A percentile compares a stretch with the other conserved stretches of the same genome.
These are phyloP conservation scores for Nothobranchius kuhntae DNA, from an alignment of 2,113 vertebrate genomes.

Conservation along the genomic window DNA sequence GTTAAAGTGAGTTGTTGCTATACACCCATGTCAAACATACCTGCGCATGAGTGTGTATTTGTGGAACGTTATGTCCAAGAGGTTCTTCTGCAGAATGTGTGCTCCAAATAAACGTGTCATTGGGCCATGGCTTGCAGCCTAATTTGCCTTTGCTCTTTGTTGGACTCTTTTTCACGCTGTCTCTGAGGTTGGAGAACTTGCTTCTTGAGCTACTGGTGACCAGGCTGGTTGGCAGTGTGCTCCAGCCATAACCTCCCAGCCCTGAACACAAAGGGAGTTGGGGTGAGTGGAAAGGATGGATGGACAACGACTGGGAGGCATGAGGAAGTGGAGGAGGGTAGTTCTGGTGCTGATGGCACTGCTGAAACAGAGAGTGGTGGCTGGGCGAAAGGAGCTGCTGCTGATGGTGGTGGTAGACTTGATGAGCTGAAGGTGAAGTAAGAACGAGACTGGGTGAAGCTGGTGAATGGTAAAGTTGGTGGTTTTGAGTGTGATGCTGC, in stretches of 20 bases:
- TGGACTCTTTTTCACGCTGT: conserved; percentile 86
- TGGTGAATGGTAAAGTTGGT: conserved; percentile 28
- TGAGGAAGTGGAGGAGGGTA: conserved; percentile 59
- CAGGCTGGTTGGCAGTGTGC: conserved; percentile 76
- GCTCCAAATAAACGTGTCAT: conserved; percentile 73
- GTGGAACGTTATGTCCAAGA: conserved; percentile 41
- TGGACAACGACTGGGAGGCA: conserved; percentile 68
- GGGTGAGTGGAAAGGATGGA: conserved; percentile 69
- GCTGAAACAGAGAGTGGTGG: conserved; percentile 49
- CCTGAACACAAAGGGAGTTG: conserved; percentile 52
- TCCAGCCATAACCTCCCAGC: conserved; percentile 72
- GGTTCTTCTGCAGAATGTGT: conserved; percentile 69
- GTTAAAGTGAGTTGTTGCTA: neutral
- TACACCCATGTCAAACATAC: conserved; percentile 42
- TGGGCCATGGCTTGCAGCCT: conserved; percentile 75
- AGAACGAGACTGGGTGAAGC: conserved; percentile 36
- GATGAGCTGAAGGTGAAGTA: conserved; percentile 40
- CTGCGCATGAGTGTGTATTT: conserved; percentile 58
- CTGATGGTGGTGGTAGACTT: conserved; percentile 54
- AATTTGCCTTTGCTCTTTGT: conserved; percentile 83
- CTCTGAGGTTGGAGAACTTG: conserved; percentile 81
- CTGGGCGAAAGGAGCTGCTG: conserved; percentile 49
- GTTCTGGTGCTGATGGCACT: conserved; percentile 51
- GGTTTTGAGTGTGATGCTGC: conserved; percentile 34
- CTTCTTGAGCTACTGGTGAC: conserved; percentile 70